Conservation (phyloP, 2,113 vertebrate species). For the Hystrix cristata region DNA sequence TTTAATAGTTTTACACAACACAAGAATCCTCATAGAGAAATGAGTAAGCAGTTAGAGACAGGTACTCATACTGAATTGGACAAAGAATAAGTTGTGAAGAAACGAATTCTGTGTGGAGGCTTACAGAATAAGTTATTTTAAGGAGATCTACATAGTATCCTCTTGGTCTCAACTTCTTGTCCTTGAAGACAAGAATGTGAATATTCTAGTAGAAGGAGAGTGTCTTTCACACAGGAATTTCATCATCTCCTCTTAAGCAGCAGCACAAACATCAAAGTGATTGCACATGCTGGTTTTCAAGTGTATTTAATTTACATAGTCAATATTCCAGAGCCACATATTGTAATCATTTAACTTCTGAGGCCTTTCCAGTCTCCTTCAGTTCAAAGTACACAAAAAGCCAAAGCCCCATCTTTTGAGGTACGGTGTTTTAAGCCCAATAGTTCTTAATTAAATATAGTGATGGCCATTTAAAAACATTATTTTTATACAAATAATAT, state of each 20-base stretch:
- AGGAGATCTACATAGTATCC: background rate
- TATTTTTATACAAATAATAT: constrained; percentile 25
- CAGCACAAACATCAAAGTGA: background rate
- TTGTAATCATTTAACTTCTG: background rate
- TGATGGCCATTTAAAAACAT: background rate
- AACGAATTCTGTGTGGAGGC: background rate
- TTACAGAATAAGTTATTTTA: background rate
- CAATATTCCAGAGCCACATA: background rate
- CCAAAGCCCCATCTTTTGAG: background rate
- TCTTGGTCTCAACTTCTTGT: background rate
- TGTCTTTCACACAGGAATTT: background rate
- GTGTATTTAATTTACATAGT: background rate
- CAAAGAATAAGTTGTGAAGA: background rate
- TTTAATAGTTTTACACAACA: background rate
- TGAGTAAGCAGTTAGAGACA: background rate
- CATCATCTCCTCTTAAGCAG: background rate
- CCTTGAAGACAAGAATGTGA: background rate
- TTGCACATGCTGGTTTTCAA: background rate
- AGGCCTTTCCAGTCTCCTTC: background rate
- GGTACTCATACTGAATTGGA: background rate
- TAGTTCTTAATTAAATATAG: constrained; percentile 29
- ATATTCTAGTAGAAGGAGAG: background rate
- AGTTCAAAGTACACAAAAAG: background rate
- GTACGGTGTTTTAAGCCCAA: background rate
- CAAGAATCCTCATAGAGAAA: background rate